Conservation (phyloP, 2,888 invertebrate genomes). For the Parnassius mnemosyne region DNA sequence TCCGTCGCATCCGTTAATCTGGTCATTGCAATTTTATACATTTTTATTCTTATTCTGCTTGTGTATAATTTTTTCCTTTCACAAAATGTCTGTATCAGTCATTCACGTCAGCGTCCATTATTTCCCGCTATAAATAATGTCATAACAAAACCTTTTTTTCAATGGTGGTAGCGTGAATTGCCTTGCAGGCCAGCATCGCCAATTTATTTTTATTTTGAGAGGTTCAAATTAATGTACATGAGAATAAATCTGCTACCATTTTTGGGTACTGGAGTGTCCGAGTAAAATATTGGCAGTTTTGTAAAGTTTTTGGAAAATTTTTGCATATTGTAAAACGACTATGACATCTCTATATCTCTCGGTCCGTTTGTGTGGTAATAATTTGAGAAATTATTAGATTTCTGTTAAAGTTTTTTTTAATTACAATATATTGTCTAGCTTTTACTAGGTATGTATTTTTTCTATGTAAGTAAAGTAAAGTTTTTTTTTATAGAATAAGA, state of each 20-base stretch:
- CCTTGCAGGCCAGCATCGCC: conserved; percentile 44
- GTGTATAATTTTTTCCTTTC: conserved; percentile 17
- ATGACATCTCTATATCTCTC: too few species aligned
- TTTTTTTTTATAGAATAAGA: too few species aligned
- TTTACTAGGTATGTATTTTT: too few species aligned
- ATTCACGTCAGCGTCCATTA: conserved; percentile 23
- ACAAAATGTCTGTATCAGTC: conserved; percentile 22
- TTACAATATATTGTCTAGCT: too few species aligned
- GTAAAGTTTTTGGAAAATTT: too few species aligned
- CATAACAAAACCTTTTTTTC: conserved; percentile 16
- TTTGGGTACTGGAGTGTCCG: conserved; percentile 3
- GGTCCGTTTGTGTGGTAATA: too few species aligned
- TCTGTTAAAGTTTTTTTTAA: too few species aligned
- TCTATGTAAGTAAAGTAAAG: too few species aligned
- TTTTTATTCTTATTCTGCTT: conserved; percentile 24
- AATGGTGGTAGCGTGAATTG: conserved; percentile 4
- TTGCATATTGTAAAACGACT: too few species aligned
- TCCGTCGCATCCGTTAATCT: conserved; percentile 26
- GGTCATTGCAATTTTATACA: conserved; percentile 24
- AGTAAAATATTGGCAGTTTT: too few species aligned
- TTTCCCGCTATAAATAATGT: conserved; percentile 27
- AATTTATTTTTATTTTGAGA: conserved; percentile 55
- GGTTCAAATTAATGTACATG: conserved; percentile 12
- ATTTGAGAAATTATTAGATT: too few species aligned
- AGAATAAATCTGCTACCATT: conserved; percentile 5